These are phyloP conservation scores for Anomalospiza imberbis DNA, from an alignment of 2,797 vertebrate genomes.

Conservation along the genomic window DNA sequence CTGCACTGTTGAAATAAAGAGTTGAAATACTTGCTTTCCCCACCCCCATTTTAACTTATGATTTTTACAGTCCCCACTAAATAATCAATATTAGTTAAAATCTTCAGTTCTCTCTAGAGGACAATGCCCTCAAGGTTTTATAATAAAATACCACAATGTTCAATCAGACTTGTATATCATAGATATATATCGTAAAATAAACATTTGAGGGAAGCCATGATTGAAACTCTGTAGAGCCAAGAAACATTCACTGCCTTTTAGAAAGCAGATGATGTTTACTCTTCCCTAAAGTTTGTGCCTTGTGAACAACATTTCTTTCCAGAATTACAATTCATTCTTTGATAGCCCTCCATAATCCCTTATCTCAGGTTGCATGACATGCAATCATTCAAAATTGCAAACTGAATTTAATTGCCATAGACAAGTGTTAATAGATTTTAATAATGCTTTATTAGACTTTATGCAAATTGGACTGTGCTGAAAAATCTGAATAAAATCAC, in stretches of 20 bases:
- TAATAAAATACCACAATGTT: slow-evolving; percentile 71
- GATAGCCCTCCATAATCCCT: slow-evolving; percentile 34
- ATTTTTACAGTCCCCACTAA: slow-evolving; percentile 64
- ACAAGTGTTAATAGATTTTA: slow-evolving; percentile 84
- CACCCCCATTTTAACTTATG: background rate
- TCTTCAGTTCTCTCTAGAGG: slow-evolving; percentile 66
- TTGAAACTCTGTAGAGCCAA: slow-evolving; percentile 42
- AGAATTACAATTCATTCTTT: slow-evolving; percentile 55
- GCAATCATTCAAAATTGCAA: slow-evolving; percentile 71
- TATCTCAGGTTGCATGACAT: slow-evolving; percentile 68
- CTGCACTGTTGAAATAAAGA: background rate
- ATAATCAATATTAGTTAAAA: slow-evolving; percentile 77
- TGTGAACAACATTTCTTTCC: slow-evolving; percentile 4
- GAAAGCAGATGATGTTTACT: slow-evolving; percentile 58
- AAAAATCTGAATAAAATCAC: slow-evolving; percentile 70
- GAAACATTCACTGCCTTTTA: slow-evolving; percentile 54
- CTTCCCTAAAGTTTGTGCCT: slow-evolving; percentile 25
- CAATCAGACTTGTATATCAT: slow-evolving; percentile 46
- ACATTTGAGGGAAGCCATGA: slow-evolving; percentile 61
- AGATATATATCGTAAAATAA: slow-evolving; percentile 61
- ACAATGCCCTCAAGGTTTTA: slow-evolving; percentile 64
- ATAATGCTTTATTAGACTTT: slow-evolving; percentile 78
- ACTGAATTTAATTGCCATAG: slow-evolving; percentile 77
- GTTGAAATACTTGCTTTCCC: background rate
- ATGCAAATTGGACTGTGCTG: slow-evolving; percentile 74